These are phyloP conservation scores for Mohoua ochrocephala DNA, from an alignment of 2,113 vertebrate genomes.

Conservation along the genomic window DNA sequence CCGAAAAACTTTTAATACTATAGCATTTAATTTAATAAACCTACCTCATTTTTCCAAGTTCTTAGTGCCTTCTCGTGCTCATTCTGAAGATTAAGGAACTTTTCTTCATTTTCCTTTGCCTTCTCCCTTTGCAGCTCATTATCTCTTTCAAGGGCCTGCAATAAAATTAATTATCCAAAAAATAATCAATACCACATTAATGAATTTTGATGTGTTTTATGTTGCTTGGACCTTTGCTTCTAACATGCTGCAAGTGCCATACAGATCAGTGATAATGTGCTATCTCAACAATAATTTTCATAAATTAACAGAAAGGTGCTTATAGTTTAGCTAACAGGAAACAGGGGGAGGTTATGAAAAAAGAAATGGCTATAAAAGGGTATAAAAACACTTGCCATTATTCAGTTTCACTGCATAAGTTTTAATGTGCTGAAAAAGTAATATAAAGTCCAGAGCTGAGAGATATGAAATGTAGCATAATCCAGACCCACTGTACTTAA, in stretches of 20 bases:
- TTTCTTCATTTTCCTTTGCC: conserved; percentile 84
- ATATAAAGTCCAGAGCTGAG: conserved; percentile 74
- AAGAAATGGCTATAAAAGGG: conserved; percentile 85
- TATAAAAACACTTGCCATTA: conserved; percentile 93
- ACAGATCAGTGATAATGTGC: conserved; percentile 94
- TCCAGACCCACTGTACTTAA: conserved; percentile 45
- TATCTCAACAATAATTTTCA: conserved; percentile 97
- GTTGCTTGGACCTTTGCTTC: conserved; percentile 88
- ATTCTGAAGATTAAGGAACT: conserved; percentile 82
- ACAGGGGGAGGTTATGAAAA: conserved; percentile 83
- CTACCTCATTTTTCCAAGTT: conserved; percentile 84
- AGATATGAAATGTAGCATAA: conserved; percentile 76
- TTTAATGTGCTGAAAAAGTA: conserved; percentile 84
- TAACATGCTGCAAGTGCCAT: conserved; percentile 85
- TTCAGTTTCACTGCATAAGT: conserved; percentile 86
- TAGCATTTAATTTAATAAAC: conserved; percentile 67
- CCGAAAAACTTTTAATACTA: conserved; percentile 55
- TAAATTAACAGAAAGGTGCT: conserved; percentile 92
- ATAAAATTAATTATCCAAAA: conserved; percentile 99
- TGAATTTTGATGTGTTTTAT: conserved; percentile 98
- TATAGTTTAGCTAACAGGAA: conserved; percentile 81
- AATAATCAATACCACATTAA: conserved; percentile 96
- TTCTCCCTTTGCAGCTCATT: conserved; percentile 89
- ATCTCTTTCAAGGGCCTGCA: conserved; percentile 94
- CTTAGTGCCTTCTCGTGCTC: conserved; percentile 74